Evolutionary conservation across 2,113 vertebrate species (phyloP), one percentile per base, ranked within the genome.

Genomic region (Syngnathus floridae): DNA sequence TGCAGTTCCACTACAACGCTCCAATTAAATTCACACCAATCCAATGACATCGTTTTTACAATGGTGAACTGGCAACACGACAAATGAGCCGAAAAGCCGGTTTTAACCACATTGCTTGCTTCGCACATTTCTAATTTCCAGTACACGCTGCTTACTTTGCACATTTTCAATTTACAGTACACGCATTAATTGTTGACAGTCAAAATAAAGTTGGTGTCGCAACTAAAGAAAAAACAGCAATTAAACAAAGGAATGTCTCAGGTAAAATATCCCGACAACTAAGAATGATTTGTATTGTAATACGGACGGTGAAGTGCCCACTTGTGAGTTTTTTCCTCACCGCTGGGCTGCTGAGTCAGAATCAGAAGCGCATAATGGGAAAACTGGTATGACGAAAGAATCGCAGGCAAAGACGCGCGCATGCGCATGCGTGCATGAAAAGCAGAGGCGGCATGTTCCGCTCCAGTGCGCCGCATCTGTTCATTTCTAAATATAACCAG

Each of bases 391-490:
- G 71, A 82, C 71, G 74, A 66, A 82, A 77, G 72, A 82, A 65
- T 73, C 73, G 65, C 38, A 68, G 67, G 78, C 55, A 77, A 76
- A 82, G 65, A 72, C 70, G 55, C 59, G 62, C 67, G 62, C 66
- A 72, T 38, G 70, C 57, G 73, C 22, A 55, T 41, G 61, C 43
- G 66, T 65, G 54, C 7, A 41, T 81, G 69, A 58, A 67, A 14
- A 83, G 76, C 75, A 84, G 75, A 87, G 82, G 78, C 81, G 55
- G 83, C 74, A 57, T 84, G 81, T 84, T 83, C 76, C 58, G 73
- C 86, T 88, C 81, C 81, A 88, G 79, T 78, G 77, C 80, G 17
- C 84, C 74, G 75, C 82, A 87, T 89, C 88, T 89, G 86, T 86
- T 88, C 79, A 74, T 16, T 68, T 69, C 85, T 88, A 88, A 86